phyloP scores from a whole-genome alignment of 2,797 vertebrate species.

The Prunella strophiata region DNA sequence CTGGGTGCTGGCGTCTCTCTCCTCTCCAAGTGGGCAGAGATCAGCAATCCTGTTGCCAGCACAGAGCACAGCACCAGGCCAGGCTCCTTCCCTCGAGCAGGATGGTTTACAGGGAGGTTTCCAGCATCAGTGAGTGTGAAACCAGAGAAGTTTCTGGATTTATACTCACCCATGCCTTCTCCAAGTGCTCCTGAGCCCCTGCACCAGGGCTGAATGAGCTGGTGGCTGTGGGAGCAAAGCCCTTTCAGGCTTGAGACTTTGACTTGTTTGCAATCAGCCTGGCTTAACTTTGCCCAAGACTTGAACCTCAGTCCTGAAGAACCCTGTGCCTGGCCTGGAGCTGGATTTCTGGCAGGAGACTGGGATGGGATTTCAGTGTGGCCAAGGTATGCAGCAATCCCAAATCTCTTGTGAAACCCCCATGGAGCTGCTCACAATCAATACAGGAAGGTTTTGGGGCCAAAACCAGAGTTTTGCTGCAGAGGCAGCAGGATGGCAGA shows the following conservation, averaged over 20 bases:
- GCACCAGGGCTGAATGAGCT: not conserved
- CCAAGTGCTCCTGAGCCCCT: not conserved
- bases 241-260: not conserved
- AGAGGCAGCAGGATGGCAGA: not conserved
- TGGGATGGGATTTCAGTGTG: accelerated
- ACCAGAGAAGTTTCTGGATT: accelerated
- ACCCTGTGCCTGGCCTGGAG: not conserved
- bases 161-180: not conserved
- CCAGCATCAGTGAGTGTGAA: not conserved
- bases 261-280: not conserved
- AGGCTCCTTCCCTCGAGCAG: accelerated
- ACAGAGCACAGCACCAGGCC: accelerated
- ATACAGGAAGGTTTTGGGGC: not conserved
- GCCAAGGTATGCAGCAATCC: not conserved
- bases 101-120: not conserved
- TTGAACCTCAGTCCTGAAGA: not conserved
- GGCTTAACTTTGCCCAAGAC: not conserved
- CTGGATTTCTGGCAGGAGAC: not conserved
- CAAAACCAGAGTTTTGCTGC: not conserved
- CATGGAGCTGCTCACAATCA: not conserved
- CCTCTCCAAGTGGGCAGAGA: not conserved
- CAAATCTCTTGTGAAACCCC: not conserved
- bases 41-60: not conserved
- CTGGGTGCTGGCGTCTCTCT: not conserved
- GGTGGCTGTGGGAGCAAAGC: accelerated